Conservation (phyloP, 2,888 invertebrate species). For the Euphydryas editha region DNA sequence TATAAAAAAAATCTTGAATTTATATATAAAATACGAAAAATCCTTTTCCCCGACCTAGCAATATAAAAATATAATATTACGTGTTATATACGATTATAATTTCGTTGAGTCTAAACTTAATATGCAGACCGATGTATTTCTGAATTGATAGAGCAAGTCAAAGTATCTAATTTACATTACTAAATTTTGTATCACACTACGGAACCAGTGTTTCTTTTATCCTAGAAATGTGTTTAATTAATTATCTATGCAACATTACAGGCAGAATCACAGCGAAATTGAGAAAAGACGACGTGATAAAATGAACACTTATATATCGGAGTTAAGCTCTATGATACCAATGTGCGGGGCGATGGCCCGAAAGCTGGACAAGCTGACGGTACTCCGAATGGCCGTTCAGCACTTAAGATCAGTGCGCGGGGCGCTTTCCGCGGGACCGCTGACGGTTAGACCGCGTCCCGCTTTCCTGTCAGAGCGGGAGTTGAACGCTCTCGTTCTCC, state of each 20-base stretch:
- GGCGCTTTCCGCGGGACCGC: conserved; percentile 83
- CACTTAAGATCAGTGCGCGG: conserved; percentile 89
- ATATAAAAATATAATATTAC: too few relatives aligned
- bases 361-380: conserved; percentile 96
- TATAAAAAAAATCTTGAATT: too few relatives aligned
- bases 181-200: background rate
- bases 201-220: too few relatives aligned
- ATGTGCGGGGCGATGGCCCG: conserved; percentile 97
- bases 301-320: conserved; percentile 97
- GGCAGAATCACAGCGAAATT: conserved; percentile 98
- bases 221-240: too few relatives aligned
- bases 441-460: conserved; percentile 89
- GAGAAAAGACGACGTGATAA: conserved; percentile 97
- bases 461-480: conserved; percentile 94
- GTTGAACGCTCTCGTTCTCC: conserved; percentile 91
- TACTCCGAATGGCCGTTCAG: conserved; percentile 95
- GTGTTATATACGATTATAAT: too few relatives aligned
- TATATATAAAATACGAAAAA: too few relatives aligned
- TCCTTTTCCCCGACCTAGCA: too few relatives aligned
- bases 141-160: too few relatives aligned
- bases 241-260: conserved; percentile 56
- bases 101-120: too few relatives aligned
- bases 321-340: conserved; percentile 94
- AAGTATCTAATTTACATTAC: background rate
- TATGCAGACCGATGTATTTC: too few relatives aligned